Percentiles rank a stretch among this genome's conserved stretches.
phyloP scores from a whole-genome alignment of 1,140 invertebrate species.

The Drosophila melanica region DNA sequence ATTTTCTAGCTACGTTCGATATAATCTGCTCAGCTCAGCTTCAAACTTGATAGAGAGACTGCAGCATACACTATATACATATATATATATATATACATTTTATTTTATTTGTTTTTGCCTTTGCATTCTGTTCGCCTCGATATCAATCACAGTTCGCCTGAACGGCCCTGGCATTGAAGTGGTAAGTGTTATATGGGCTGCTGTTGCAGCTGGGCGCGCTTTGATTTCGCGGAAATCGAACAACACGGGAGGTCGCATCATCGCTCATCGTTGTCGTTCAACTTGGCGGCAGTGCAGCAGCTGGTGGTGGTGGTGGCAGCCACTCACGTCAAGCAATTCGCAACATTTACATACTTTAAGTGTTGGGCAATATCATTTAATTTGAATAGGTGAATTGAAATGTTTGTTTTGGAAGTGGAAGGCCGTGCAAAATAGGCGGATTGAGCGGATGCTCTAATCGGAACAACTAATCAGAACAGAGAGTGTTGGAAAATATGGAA shows the following conservation, averaged over 20 bases:
- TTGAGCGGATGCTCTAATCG: no score
- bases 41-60: slow-evolving; percentile 9
- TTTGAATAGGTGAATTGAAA: background rate
- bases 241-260: slow-evolving; percentile 79
- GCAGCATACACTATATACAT: background rate
- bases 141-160: slow-evolving; percentile 78
- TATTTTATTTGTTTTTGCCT: background rate
- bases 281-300: slow-evolving; percentile 20
- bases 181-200: slow-evolving; percentile 46
- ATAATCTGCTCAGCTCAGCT: slow-evolving; percentile 13
- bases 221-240: slow-evolving; percentile 79
- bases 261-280: slow-evolving; percentile 66
- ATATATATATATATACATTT: background rate
- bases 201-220: slow-evolving; percentile 75
- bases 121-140: slow-evolving; percentile 21
- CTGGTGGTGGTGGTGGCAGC: slow-evolving; percentile 19
- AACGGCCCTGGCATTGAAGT: slow-evolving; percentile 61
- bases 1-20: background rate
- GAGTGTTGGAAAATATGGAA: no score
- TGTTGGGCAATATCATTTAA: background rate
- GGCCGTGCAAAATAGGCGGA: no score
- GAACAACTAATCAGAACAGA: no score
- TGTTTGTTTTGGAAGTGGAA: background rate
- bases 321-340: background rate
- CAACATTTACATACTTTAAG: background rate